Base-by-base conservation (phyloP, 1,140 invertebrate species). In the Linepithema humile region DNA sequence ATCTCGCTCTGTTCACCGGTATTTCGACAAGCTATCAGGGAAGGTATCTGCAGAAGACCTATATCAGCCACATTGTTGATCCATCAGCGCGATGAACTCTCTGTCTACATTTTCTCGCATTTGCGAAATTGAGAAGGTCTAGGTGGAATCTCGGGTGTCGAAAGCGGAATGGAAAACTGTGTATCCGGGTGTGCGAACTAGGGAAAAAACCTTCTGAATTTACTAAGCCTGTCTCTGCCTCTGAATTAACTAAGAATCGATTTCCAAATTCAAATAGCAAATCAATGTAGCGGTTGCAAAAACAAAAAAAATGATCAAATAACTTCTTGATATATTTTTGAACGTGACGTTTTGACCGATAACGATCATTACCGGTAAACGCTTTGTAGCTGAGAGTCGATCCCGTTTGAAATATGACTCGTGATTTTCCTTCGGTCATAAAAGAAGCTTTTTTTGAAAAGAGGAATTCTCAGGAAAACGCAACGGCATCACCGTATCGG, bases 61-160 rank as follows among this genome's bases (percentile, higher is more conserved):
- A 29, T 17, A 69, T 69, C 65, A 69, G 65, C 43, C 26, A 48
- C 65, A 69, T 69, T 69, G 75, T 70, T 70, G 75, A 70, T 70
- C 38, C 64, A 70, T 43, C 48, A 43, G 35, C 35, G 26, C 26
- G 77, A 86, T 75, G 69, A 74, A n/a, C 40, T 20, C 23, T 69
- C 23, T 23, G 20, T 23, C 23, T 32, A 32, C 38, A 17, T 57
- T 23, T 70, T 78, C 29, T 72, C 32, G 29, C 35, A 60, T 59
- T 72, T 72, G 32, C 67, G 70, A 82, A 82, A 72, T 4, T 17
- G 29, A 72, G 55, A 70, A 82, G 40, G 70, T 82, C 78, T 74
- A 82, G 69, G 78, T 80, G 48, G 80, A 38, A 48, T 59, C n/a
- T 53, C 15, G 2, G 40, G 48, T 72, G 53, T 40, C 53, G 67